Evolutionary conservation across 1,140 invertebrate species (phyloP).

Genomic region (Lamellibrachia luymesi): DNA sequence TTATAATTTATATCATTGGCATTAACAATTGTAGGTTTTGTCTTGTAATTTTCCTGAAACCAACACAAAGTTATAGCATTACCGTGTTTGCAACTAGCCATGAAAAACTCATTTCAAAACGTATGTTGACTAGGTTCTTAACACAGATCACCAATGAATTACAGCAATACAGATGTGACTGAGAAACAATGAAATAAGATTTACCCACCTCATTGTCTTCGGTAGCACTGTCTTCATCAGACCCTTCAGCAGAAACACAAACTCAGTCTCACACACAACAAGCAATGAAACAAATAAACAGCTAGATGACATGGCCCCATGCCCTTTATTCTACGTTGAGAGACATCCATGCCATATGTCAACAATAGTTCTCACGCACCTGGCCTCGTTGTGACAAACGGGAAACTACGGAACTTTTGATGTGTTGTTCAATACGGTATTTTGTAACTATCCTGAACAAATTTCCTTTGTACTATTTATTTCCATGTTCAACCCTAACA

Average conservation of each 20-base stretch:
- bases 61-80: too few species aligned
- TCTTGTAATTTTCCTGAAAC: too few species aligned
- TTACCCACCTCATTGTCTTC: slow-evolving; percentile 35
- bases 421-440: too few species aligned
- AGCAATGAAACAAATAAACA: not conserved
- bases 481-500: not conserved
- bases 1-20: too few species aligned
- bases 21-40: too few species aligned
- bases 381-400: too few species aligned
- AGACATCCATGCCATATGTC: not conserved
- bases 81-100: not conserved
- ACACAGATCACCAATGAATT: not conserved
- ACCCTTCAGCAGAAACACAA: slow-evolving; percentile 15
- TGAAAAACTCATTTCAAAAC: not conserved
- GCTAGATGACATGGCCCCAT: too few species aligned
- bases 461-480: too few species aligned
- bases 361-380: not conserved
- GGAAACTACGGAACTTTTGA: too few species aligned
- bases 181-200: slow-evolving; percentile 10
- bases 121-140: not conserved
- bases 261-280: slow-evolving; percentile 2
- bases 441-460: too few species aligned
- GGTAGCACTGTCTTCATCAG: slow-evolving; percentile 44
- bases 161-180: not conserved
- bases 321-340: not conserved